Evolutionary conservation across 2,113 vertebrate species (phyloP).

Genomic region (Thalassoma bifasciatum): DNA sequence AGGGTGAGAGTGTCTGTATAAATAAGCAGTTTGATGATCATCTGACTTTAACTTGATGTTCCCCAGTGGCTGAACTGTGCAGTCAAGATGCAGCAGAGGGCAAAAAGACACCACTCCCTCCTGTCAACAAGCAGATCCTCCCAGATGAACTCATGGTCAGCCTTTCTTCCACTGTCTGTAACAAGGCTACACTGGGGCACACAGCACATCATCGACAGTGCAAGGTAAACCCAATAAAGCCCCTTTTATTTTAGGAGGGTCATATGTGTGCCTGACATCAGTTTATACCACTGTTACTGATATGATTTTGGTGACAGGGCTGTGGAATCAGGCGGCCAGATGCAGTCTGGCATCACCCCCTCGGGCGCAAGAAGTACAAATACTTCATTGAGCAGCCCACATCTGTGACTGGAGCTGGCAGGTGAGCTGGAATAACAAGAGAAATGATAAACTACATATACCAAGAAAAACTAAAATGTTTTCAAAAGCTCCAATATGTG

Average conservation of each 20-base stretch:
- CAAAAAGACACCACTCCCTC: conserved; percentile 7
- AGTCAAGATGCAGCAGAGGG: conserved; percentile 1
- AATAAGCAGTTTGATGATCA: background rate
- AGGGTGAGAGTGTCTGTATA: no score
- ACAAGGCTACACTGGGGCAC: conserved; percentile 54
- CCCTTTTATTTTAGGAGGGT: background rate
- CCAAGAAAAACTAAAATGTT: background rate
- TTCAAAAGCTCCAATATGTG: background rate
- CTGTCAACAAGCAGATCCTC: conserved; percentile 70
- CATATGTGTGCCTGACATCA: background rate
- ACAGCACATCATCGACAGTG: conserved; percentile 63
- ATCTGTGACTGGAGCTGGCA: conserved; percentile 86
- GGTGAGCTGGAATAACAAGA: conserved; percentile 66
- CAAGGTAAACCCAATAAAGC: conserved; percentile 56
- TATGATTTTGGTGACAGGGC: conserved; percentile 70
- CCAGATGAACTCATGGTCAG: conserved; percentile 86
- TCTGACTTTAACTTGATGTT: background rate
- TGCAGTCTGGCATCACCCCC: conserved; percentile 88
- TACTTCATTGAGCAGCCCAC: conserved; percentile 87
- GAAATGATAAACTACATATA: no score
- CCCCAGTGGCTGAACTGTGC: conserved; percentile 24
- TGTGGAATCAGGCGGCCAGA: conserved; percentile 76
- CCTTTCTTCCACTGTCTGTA: conserved; percentile 77
- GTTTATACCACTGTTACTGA: background rate
- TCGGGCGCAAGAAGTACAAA: conserved; percentile 84